Evolutionary conservation across 2,797 vertebrate species (phyloP).

Genomic region (Melanotaenia pygmaea): DNA sequence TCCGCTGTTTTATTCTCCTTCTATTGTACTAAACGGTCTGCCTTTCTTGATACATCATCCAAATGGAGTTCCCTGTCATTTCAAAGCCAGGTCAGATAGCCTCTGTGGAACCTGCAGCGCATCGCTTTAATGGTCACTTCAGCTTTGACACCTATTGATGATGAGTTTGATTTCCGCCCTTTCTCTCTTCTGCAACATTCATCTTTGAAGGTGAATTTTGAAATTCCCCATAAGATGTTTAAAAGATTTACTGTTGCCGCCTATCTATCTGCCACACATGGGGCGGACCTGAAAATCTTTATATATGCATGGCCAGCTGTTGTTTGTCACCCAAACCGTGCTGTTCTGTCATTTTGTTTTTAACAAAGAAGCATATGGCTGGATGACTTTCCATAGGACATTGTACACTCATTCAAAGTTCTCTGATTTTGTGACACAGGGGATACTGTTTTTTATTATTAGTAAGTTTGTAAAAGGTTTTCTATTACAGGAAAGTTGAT

Average conservation of each 20-base stretch:
- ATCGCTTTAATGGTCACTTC: slow-evolving; percentile 52
- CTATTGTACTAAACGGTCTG: slow-evolving; percentile 62
- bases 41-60: slow-evolving; percentile 68
- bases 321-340: slow-evolving; percentile 73
- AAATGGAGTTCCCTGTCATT: slow-evolving; percentile 69
- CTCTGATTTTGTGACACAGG: slow-evolving; percentile 35
- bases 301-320: slow-evolving; percentile 80
- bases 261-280: slow-evolving; percentile 53
- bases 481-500: slow-evolving; percentile 22
- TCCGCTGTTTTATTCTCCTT: slow-evolving; percentile 52
- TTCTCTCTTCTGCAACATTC: slow-evolving; percentile 51
- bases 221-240: slow-evolving; percentile 58
- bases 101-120: slow-evolving; percentile 47
- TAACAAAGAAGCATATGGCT: slow-evolving; percentile 72
- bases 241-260: slow-evolving; percentile 64
- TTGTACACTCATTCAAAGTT: slow-evolving; percentile 62
- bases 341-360: slow-evolving; percentile 60
- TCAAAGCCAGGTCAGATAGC: slow-evolving; percentile 68
- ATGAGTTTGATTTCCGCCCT: slow-evolving; percentile 65
- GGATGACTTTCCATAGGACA: slow-evolving; percentile 75
- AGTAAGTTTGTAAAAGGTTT: slow-evolving; percentile 27
- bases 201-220: slow-evolving; percentile 72
- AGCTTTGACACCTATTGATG: slow-evolving; percentile 39
- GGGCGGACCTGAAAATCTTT: slow-evolving; percentile 62
- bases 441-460: slow-evolving; percentile 9